phyloP scores from a whole-genome alignment of 2,113 vertebrate species.

The Mormoops blainvillei region DNA sequence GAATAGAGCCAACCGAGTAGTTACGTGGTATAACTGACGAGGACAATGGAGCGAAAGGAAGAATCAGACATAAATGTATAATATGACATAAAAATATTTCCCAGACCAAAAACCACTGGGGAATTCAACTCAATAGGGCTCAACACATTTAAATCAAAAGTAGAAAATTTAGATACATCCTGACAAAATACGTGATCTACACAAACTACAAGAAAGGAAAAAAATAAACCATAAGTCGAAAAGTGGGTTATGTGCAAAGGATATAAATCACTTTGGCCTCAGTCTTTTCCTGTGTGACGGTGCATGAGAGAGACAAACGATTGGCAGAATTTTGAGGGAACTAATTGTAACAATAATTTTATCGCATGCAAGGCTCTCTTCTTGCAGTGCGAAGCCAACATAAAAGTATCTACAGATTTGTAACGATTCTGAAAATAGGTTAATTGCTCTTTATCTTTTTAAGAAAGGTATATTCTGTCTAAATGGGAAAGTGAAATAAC shows the following conservation, averaged over 20 bases:
- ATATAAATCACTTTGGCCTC: background rate
- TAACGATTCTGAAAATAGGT: background rate
- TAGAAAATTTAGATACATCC: background rate
- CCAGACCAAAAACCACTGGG: background rate
- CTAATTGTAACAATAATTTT: background rate
- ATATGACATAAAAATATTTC: background rate
- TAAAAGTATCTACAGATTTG: background rate
- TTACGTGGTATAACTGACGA: background rate
- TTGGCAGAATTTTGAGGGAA: background rate
- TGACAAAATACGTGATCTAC: background rate
- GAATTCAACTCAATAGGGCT: background rate
- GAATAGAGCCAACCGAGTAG: background rate
- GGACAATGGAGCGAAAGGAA: background rate
- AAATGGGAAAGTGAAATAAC: background rate
- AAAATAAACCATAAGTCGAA: background rate
- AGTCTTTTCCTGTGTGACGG: background rate
- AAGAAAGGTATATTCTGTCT: background rate
- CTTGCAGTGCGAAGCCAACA: background rate
- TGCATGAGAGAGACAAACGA: background rate
- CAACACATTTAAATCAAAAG: background rate
- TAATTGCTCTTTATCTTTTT: background rate
- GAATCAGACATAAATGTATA: background rate
- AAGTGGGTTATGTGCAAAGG: background rate
- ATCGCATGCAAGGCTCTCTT: background rate
- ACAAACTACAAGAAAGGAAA: background rate